Percentiles rank a stretch among this genome's conserved stretches.
Conservation (phyloP, 2,888 invertebrate species). For the Tyria jacobaeae region DNA sequence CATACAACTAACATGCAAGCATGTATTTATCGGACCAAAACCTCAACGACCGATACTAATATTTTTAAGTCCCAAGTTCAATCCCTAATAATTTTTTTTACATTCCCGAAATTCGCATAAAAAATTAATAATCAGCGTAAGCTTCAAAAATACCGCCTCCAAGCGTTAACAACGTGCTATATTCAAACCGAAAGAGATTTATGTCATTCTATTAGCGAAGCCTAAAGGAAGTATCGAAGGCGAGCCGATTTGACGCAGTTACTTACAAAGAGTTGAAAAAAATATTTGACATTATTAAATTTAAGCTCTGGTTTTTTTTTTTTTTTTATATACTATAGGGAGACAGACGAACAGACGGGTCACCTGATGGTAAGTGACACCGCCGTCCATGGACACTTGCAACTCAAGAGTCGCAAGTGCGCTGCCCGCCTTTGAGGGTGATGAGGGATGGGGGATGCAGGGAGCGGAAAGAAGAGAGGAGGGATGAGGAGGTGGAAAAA, state of each 20-base stretch:
- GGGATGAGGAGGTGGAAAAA: too few relatives aligned
- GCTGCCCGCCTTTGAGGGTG: too few relatives aligned
- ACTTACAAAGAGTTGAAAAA: slow-evolving; percentile 48
- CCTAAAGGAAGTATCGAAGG: slow-evolving; percentile 39
- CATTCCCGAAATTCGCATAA: too few relatives aligned
- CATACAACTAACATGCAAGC: not conserved
- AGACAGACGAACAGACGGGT: too few relatives aligned
- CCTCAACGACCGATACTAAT: too few relatives aligned
- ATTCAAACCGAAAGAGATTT: slow-evolving; percentile 39
- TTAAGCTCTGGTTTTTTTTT: slow-evolving; percentile 30
- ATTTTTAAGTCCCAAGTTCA: not conserved
- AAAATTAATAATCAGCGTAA: slow-evolving; percentile 5
- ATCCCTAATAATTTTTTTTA: not conserved
- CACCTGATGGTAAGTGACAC: too few relatives aligned
- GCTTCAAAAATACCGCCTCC: slow-evolving; percentile 20
- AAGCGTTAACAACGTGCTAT: slow-evolving; percentile 39
- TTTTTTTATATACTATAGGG: too few relatives aligned
- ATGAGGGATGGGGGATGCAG: too few relatives aligned
- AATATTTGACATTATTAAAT: slow-evolving; percentile 55
- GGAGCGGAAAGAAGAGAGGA: slow-evolving; percentile 21
- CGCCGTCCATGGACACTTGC: too few relatives aligned
- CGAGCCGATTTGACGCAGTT: slow-evolving; percentile 54
- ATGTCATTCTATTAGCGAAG: slow-evolving; percentile 41
- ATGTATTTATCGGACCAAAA: not conserved
- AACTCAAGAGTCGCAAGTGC: too few relatives aligned